phyloP scores from a whole-genome alignment of 2,113 vertebrate species.

The Oryctolagus cuniculus region mOryCun1.1 NC_091449.1:27131001-27131500 shows the following conservation, averaged over 20 bases:
- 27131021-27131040: not conserved
- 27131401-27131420: not conserved
- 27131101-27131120: not conserved
- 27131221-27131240: not conserved
- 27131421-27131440: not conserved
- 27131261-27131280: not conserved
- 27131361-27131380: not conserved
- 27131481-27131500: not conserved
- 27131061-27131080: not conserved
- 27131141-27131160: not conserved
- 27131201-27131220: not conserved
- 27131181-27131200: accelerated
- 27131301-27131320: not conserved
- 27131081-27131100: not conserved
- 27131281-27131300: not conserved
- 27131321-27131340: not conserved
- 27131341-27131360: not conserved
- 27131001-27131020: not conserved
- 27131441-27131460: not conserved
- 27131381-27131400: not conserved
- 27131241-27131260: not conserved
- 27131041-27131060: not conserved
- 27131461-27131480: not conserved
- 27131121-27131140: not conserved
- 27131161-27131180: not conserved